Conservation (phyloP, 2,888 invertebrate species). For the Cantharis lateralis region DNA sequence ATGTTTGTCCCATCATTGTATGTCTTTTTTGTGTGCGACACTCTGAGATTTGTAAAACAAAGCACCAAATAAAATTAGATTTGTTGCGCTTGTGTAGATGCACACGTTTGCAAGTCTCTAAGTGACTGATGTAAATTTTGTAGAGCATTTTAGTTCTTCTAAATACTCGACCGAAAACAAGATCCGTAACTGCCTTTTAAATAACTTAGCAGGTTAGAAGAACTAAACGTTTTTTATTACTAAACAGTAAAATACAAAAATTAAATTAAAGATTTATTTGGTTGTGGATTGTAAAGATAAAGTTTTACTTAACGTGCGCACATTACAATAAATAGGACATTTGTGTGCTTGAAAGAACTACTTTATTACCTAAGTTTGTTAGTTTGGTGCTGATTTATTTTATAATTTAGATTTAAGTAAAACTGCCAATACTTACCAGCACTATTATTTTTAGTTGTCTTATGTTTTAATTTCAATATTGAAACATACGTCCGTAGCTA, state of each 20-base stretch:
- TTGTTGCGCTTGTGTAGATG: slow-evolving; percentile 10
- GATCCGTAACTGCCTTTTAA: slow-evolving; percentile 22
- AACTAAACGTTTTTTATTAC: slow-evolving; percentile 21
- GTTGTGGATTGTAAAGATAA: slow-evolving; percentile 22
- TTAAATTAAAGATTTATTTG: slow-evolving; percentile 17
- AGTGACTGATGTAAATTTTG: slow-evolving; percentile 3
- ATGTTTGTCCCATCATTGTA: not conserved
- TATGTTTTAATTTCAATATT: not conserved
- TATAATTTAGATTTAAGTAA: not conserved
- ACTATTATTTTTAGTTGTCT: not conserved
- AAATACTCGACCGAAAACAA: slow-evolving; percentile 15
- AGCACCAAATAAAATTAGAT: slow-evolving; percentile 1
- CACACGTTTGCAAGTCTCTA: not conserved
- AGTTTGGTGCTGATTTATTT: not conserved
- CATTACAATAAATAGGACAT: not conserved
- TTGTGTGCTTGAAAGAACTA: not conserved
- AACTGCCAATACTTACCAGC: not conserved
- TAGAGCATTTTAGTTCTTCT: slow-evolving; percentile 20
- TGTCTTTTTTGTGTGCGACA: not conserved
- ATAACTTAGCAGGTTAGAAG: slow-evolving; percentile 25
- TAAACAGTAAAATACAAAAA: slow-evolving; percentile 7
- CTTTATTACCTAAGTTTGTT: not conserved
- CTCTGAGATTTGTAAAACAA: slow-evolving; percentile 5
- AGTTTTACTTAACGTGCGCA: not conserved
- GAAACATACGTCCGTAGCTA: not conserved